A percentile compares a stretch with the other conserved stretches of the same genome.
Evolutionary conservation across 37 sponge, comb jelly and placozoan species (phyloP).

Genomic region (Cladorhizidae sp.): DNA sequence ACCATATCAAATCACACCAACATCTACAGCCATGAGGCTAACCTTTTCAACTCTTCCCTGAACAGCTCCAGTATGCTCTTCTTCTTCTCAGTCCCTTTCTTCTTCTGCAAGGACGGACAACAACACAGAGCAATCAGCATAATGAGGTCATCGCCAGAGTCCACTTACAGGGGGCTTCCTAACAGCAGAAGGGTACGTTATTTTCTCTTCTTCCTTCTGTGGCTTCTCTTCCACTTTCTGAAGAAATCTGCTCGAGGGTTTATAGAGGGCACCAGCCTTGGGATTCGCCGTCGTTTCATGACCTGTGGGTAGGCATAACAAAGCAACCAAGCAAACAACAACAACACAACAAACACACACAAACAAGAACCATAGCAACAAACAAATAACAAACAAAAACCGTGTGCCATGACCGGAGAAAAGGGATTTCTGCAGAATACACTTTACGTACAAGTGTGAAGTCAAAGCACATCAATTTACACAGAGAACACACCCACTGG

Average conservation of each 20-base stretch:
- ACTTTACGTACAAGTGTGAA: too few relatives aligned
- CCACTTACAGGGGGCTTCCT: conserved; percentile 45
- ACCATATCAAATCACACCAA: too few relatives aligned
- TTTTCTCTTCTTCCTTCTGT: conserved; percentile 15
- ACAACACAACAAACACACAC: too few relatives aligned
- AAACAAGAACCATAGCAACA: too few relatives aligned
- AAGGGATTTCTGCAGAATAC: too few relatives aligned
- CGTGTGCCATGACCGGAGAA: too few relatives aligned
- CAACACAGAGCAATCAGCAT: not conserved
- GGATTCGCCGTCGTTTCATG: not conserved
- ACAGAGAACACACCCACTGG: too few relatives aligned
- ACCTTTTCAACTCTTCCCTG: conserved; percentile 95
- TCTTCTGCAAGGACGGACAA: conserved; percentile 50
- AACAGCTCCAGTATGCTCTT: conserved; percentile 95
- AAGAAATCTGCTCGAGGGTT: conserved; percentile 38
- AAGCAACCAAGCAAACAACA: not conserved
- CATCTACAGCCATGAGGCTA: too few relatives aligned
- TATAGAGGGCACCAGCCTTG: conserved; percentile 58
- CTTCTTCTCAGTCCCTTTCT: conserved; percentile 90
- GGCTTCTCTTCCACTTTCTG: conserved; percentile 11
- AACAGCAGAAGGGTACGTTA: not conserved
- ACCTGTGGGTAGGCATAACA: too few relatives aligned
- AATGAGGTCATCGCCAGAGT: not conserved
- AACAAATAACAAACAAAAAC: too few relatives aligned
- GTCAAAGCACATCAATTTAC: too few relatives aligned